These are phyloP conservation scores for Sinodicranocentrus sp. DNA, from an alignment of 2,888 invertebrate species.

Conservation along the genomic window DNA sequence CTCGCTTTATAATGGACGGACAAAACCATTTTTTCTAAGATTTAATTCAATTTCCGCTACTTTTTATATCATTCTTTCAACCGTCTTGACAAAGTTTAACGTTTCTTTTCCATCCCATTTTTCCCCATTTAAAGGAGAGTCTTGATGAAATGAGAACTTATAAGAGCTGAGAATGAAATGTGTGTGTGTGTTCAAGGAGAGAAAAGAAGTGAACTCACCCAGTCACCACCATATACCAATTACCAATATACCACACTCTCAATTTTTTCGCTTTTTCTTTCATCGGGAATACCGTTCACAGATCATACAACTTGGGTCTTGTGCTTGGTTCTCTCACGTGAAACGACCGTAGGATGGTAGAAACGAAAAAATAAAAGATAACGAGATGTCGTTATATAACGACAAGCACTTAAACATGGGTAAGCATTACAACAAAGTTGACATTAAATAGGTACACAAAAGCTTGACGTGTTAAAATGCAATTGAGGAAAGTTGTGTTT, in stretches of 20 bases:
- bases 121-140: neutral
- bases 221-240: neutral
- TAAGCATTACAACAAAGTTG: neutral
- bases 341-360: no score
- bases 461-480: neutral
- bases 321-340: no score
- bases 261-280: conserved; percentile 20
- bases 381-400: neutral
- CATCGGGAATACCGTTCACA: conserved; percentile 22
- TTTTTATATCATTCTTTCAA: no score
- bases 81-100: neutral
- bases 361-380: neutral
- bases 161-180: neutral
- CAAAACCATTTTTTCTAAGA: no score
- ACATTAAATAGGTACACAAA: neutral
- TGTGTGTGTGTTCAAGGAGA: no score
- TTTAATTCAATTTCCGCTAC: no score
- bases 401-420: neutral
- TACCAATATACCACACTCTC: neutral
- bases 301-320: no score
- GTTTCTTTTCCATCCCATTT: neutral
- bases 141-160: neutral
- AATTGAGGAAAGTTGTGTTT: neutral
- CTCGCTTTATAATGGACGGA: no score
- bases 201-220: neutral